These are phyloP conservation scores for Silurus glanis DNA, from an alignment of 2,113 vertebrate genomes.

Conservation along the genomic window DNA sequence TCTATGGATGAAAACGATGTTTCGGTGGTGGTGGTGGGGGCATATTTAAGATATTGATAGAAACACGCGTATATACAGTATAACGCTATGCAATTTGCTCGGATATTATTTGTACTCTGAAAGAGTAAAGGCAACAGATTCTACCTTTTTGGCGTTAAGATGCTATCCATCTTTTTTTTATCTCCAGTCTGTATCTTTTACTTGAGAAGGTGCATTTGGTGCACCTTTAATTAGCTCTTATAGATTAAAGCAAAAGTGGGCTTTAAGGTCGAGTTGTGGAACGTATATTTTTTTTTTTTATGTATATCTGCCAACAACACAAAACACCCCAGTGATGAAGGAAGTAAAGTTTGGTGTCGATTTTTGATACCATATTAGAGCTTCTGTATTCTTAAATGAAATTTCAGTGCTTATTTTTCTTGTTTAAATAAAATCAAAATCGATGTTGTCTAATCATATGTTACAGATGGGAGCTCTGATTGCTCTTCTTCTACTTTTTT, in stretches of 20 bases:
- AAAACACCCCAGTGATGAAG: background rate
- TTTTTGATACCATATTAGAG: background rate
- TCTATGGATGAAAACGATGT: background rate
- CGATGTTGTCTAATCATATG: background rate
- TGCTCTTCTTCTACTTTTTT: background rate
- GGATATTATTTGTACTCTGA: background rate
- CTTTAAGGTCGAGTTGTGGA: background rate
- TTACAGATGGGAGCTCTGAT: background rate
- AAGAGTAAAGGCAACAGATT: background rate
- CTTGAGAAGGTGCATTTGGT: background rate
- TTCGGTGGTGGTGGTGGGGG: background rate
- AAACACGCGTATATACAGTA: background rate
- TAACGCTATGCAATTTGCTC: background rate
- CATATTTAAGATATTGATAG: background rate
- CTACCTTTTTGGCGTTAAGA: background rate
- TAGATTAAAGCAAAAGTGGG: background rate
- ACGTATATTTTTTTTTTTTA: no score
- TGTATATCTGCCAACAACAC: background rate
- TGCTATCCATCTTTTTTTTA: background rate
- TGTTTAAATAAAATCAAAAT: background rate
- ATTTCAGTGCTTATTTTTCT: background rate
- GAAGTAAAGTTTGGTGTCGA: background rate
- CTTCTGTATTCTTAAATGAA: background rate
- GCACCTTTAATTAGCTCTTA: background rate
- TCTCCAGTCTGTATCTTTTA: no score